Conservation (phyloP, 2,113 vertebrate genomes). For the Cyprinodon tularosa region DNA sequence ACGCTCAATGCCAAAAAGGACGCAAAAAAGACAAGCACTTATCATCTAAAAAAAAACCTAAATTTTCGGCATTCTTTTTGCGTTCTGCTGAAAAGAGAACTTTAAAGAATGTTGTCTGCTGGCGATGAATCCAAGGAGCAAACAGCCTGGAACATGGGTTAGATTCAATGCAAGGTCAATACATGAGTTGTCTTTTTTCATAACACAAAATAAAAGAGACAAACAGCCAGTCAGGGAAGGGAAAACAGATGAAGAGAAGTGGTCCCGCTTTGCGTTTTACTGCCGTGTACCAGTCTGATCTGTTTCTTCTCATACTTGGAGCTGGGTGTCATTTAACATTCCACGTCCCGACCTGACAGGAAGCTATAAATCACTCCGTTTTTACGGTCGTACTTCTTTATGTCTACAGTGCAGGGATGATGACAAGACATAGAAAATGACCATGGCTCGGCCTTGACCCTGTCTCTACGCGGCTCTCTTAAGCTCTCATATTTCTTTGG, state of each 20-base stretch:
- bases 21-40: constrained; percentile 70
- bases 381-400: constrained; percentile 52
- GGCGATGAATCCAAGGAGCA: constrained; percentile 59
- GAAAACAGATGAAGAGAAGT: constrained; percentile 20
- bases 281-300: constrained; percentile 44
- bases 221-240: constrained; percentile 6
- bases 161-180: constrained; percentile 39
- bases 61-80: constrained; percentile 75
- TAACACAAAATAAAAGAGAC: constrained; percentile 25
- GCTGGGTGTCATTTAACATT: constrained; percentile 76
- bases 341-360: constrained; percentile 68
- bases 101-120: constrained; percentile 62
- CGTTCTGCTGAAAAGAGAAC: constrained; percentile 65
- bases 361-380: constrained; percentile 69
- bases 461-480: constrained; percentile 1
- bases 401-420: constrained; percentile 49
- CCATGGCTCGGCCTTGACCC: constrained; percentile 5
- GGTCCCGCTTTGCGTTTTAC: constrained; percentile 31
- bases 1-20: constrained; percentile 50
- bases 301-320: constrained; percentile 60
- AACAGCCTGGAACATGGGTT: constrained; percentile 42
- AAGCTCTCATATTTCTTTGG: neutral
- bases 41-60: constrained; percentile 66
- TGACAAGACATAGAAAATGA: constrained; percentile 48
- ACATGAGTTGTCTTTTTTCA: constrained; percentile 19